A percentile compares a stretch with the other conserved stretches of the same genome.
These are phyloP conservation scores for Coracias cyanogaster DNA, from an alignment of 2,797 vertebrate species.

Conservation along the genomic window DNA sequence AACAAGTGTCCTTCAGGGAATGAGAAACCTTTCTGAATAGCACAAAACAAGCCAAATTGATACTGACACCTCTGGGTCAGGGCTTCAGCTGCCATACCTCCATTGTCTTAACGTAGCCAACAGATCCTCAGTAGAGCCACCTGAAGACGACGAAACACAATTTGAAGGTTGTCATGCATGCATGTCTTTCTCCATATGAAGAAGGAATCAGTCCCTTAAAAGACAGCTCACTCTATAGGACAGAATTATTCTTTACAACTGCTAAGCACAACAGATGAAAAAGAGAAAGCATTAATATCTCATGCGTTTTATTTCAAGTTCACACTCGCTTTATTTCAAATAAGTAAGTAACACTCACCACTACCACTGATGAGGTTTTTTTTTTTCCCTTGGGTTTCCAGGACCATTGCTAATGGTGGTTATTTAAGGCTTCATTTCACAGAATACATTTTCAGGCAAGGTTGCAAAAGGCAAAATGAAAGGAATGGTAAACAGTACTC, in stretches of 20 bases:
- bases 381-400: background rate
- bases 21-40: background rate
- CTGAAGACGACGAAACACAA: background rate
- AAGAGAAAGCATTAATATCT: background rate
- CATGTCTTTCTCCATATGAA: background rate
- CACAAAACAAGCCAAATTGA: background rate
- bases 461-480: background rate
- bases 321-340: no score
- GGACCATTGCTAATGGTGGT: background rate
- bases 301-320: background rate
- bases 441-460: background rate
- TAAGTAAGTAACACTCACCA: background rate
- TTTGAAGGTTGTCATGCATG: background rate
- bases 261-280: background rate
- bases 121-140: background rate
- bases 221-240: background rate
- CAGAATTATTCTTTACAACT: background rate
- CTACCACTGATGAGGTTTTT: background rate
- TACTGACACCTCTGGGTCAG: background rate
- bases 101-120: background rate
- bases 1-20: background rate
- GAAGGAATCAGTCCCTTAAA: background rate
- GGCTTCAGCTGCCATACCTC: background rate
- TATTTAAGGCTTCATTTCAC: background rate
- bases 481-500: background rate